These are phyloP conservation scores for Bellardia bayeri DNA, from an alignment of 2,888 invertebrate genomes.

Conservation along the genomic window DNA sequence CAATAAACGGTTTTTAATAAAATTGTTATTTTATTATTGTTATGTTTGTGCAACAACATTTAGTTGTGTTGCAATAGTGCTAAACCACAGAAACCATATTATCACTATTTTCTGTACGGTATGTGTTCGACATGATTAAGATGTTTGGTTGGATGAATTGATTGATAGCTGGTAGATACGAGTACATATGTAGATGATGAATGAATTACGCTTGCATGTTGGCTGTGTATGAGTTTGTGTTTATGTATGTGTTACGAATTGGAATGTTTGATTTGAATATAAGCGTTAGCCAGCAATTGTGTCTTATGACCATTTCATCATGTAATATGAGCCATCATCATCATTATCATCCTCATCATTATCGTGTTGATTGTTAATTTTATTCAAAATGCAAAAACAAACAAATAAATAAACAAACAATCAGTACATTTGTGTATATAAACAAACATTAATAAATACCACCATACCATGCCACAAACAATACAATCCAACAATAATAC, in stretches of 20 bases:
- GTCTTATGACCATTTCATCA: constrained; percentile 56
- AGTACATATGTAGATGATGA: not conserved
- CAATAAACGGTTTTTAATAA: constrained; percentile 42
- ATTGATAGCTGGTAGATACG: constrained; percentile 18
- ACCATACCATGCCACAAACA: constrained; percentile 18
- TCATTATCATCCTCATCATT: constrained; percentile 21
- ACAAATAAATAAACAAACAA: constrained; percentile 36
- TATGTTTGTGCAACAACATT: constrained; percentile 28
- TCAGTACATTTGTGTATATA: not conserved
- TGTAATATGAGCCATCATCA: constrained; percentile 47
- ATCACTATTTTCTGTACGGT: constrained; percentile 11
- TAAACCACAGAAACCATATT: constrained; percentile 27
- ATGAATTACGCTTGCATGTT: constrained; percentile 40
- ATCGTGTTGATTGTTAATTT: not conserved
- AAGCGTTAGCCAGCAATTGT: constrained; percentile 1
- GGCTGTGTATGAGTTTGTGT: not conserved
- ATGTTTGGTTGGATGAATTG: constrained; percentile 47
- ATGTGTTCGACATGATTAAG: constrained; percentile 20
- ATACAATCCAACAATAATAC: constrained; percentile 1
- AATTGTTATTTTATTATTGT: constrained; percentile 17
- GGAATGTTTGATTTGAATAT: constrained; percentile 35
- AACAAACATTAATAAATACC: not conserved
- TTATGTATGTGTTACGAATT: not conserved
- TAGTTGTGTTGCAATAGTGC: not conserved
- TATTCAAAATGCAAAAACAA: constrained; percentile 35